A percentile compares a stretch with the other conserved stretches of the same genome.
phyloP scores from a whole-genome alignment of 1,140 invertebrate genomes.

The Tetragonula clypearis region DNA sequence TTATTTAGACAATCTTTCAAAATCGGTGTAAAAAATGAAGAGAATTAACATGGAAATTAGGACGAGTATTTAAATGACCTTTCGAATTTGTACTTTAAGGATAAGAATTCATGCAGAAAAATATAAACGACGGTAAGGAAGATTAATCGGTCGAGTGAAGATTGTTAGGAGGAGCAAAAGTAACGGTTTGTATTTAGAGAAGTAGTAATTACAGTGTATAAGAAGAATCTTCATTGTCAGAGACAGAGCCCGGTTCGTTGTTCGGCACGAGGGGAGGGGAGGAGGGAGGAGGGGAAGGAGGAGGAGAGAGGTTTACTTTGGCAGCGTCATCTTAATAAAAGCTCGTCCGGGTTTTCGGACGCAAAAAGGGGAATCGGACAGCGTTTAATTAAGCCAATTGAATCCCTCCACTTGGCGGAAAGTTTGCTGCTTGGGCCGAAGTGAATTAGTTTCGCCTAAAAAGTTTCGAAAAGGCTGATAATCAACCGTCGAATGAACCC shows the following conservation, averaged over 20 bases:
- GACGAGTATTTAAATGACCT: background rate
- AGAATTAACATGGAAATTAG: too few species aligned
- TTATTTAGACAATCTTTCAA: too few species aligned
- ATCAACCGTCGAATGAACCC: conserved; percentile 26
- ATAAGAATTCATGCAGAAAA: too few species aligned
- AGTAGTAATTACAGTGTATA: background rate
- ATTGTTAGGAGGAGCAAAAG: too few species aligned
- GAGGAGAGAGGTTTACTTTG: conserved; percentile 13
- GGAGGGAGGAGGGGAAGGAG: background rate
- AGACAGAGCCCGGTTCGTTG: background rate
- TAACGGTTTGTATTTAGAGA: background rate
- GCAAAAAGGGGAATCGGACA: conserved; percentile 40
- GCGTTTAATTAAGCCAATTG: conserved; percentile 52
- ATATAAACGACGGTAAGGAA: background rate
- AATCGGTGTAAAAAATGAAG: too few species aligned
- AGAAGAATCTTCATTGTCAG: background rate
- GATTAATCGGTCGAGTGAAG: background rate
- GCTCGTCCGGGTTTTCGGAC: conserved; percentile 12
- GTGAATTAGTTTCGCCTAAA: conserved; percentile 49
- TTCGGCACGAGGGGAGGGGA: too few species aligned
- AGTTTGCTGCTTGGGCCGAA: conserved; percentile 17
- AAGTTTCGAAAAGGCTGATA: conserved; percentile 47
- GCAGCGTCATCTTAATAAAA: conserved; percentile 40
- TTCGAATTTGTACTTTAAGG: background rate
- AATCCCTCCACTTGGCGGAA: conserved; percentile 28